phyloP scores from a whole-genome alignment of 2,113 vertebrate genomes.

The Cyanoramphus novaezelandiae region DNA sequence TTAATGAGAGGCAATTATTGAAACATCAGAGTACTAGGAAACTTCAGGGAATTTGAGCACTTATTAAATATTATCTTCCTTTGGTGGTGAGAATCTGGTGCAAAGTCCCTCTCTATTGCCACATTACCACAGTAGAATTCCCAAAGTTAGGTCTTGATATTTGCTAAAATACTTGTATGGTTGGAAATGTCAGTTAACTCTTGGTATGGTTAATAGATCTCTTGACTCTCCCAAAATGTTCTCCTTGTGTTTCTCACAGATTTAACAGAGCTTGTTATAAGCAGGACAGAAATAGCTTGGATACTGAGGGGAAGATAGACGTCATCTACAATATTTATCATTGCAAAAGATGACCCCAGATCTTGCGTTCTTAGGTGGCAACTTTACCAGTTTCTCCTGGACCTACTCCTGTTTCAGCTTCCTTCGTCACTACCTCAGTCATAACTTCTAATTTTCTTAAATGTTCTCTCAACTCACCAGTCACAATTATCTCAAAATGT shows the following conservation, averaged over 20 bases:
- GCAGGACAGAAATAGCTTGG: neutral
- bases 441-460: neutral
- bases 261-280: neutral
- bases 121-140: neutral
- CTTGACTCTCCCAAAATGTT: neutral
- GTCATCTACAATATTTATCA: neutral
- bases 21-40: neutral
- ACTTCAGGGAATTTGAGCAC: neutral
- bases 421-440: neutral
- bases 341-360: neutral
- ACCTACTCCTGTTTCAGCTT: neutral
- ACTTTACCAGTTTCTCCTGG: neutral
- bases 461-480: rapidly evolving
- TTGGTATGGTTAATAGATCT: neutral
- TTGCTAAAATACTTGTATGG: neutral
- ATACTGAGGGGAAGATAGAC: neutral
- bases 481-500: rapidly evolving
- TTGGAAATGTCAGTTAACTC: neutral
- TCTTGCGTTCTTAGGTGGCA: rapidly evolving
- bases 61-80: neutral
- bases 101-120: neutral
- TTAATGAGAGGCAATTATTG: neutral
- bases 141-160: neutral
- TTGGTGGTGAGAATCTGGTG: neutral
- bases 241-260: neutral